Base-by-base conservation (phyloP, 2,797 vertebrate genomes). In the Gallinago stenura region DNA sequence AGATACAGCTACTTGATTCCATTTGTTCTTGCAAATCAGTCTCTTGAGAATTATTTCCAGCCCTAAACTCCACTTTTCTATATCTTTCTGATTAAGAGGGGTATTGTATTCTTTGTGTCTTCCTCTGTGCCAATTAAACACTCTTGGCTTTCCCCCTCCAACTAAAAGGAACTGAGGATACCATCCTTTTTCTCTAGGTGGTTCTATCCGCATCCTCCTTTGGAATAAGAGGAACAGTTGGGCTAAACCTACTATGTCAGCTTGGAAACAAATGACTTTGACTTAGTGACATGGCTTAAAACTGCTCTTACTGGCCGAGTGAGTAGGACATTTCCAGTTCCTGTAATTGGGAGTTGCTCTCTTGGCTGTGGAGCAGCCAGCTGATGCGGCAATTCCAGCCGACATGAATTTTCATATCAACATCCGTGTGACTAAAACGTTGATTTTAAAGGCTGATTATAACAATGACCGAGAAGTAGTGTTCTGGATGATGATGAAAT, bases 221-320 rank as follows among this genome's bases (percentile, higher is more conserved):
- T 64, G 87, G 85, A 79, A 33, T 56, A 90, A 57, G 66, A 91
- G 72, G 77, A 96, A 57, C 51, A 79, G 54, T 24, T 72, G 76
- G 70, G 25, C 43, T 82, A 62, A 96, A 62, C 13, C 78, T 88
- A 35, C 43, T 30, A 5, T 48, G 62, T 33, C 76, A 83, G 50
- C 70, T 66, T 73, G 46, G 76, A 76, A 72, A 91, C 35, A n/a
- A 78, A 82, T 78, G 7, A 53, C 64, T 66, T 45, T 15, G 65
- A 25, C 15, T 51, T 22, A 57, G 93, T 88, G 91, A 65, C 82
- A 62, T 24, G 53, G 46, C 83, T 92, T 76, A 68, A 53, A 92
- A 80, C 89, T 88, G 82, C 92, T 92, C n/a, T 28, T 87, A 80
- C 95, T 92, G 91, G 87, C 78, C 1, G 1, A 86, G 79, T 91